Conservation (phyloP, 37 sponge, comb jelly and placozoan species). For the Dysidea cf. avara region DNA sequence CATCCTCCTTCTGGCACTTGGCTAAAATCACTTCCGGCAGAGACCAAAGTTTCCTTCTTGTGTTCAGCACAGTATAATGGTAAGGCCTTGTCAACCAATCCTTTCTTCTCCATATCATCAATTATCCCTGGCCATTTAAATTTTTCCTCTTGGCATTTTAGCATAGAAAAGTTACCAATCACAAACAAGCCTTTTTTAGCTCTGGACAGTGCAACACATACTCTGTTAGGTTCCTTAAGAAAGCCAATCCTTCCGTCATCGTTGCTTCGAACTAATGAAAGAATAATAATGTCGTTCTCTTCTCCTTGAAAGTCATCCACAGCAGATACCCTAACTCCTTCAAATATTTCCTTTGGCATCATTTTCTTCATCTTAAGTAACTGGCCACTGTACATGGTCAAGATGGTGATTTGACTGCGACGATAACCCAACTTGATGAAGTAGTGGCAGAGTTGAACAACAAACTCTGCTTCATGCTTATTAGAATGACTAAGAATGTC, state of each 20-base stretch:
- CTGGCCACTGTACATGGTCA: too few species aligned
- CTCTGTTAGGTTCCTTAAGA: constrained; percentile 64
- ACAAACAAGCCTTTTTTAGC: constrained; percentile 84
- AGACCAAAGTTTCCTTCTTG: constrained; percentile 33
- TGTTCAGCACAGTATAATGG: constrained; percentile 77
- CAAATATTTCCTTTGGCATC: constrained; percentile 40
- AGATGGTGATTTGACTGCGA: constrained; percentile 26
- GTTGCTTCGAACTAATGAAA: too few species aligned
- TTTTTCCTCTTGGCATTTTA: constrained; percentile 35
- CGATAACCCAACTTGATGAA: constrained; percentile 75
- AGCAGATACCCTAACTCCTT: constrained; percentile 77
- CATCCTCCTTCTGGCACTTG: constrained; percentile 88
- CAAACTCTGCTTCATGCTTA: constrained; percentile 70
- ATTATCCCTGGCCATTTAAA: constrained; percentile 76
- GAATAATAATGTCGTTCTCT: too few species aligned
- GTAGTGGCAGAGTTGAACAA: constrained; percentile 66
- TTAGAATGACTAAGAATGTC: constrained; percentile 53
- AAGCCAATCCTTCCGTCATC: constrained; percentile 78
- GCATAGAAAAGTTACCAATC: constrained; percentile 81
- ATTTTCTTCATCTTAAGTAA: constrained; percentile 59
- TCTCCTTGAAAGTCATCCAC: too few species aligned
- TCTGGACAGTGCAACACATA: constrained; percentile 91
- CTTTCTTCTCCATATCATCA: constrained; percentile 25
- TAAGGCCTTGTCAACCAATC: constrained; percentile 45
- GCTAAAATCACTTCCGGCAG: constrained; percentile 48